phyloP scores from a whole-genome alignment of 1,140 invertebrate genomes.

The Temnothorax nylanderi region DNA sequence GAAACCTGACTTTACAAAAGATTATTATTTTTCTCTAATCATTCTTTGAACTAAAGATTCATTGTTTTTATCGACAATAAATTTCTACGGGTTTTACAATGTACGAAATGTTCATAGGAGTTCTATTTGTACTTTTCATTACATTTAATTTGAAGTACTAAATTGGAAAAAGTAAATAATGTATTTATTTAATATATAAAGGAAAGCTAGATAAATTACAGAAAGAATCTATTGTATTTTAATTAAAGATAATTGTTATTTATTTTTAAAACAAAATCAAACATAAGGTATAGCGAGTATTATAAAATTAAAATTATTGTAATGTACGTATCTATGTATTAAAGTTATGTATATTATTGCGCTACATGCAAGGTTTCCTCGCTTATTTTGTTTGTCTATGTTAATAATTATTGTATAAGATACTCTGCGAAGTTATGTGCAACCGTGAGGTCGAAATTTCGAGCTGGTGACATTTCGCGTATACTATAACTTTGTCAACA shows the following conservation, averaged over 20 bases:
- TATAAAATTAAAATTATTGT: background rate
- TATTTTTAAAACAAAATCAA: background rate
- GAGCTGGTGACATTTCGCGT: constrained; percentile 16
- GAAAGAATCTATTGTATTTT: background rate
- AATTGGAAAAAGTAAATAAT: background rate
- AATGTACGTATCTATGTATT: no score
- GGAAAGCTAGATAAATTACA: background rate
- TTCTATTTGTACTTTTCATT: background rate
- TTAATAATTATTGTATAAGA: background rate
- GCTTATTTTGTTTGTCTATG: background rate
- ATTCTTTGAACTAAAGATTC: background rate
- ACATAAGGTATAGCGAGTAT: background rate
- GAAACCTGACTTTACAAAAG: background rate
- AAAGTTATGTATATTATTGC: background rate
- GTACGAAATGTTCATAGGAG: background rate
- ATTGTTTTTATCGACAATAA: background rate
- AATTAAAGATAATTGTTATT: background rate
- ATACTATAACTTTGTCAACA: constrained; percentile 20
- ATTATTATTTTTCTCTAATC: background rate
- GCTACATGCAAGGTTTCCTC: background rate
- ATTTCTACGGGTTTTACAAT: background rate
- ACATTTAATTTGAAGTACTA: background rate
- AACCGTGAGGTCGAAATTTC: background rate
- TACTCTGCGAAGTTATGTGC: constrained; percentile 9
- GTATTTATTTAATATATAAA: background rate